Evolutionary conservation across 2,797 vertebrate genomes (phyloP).

Genomic region (Gymnoscopelus microlampas): DNA sequence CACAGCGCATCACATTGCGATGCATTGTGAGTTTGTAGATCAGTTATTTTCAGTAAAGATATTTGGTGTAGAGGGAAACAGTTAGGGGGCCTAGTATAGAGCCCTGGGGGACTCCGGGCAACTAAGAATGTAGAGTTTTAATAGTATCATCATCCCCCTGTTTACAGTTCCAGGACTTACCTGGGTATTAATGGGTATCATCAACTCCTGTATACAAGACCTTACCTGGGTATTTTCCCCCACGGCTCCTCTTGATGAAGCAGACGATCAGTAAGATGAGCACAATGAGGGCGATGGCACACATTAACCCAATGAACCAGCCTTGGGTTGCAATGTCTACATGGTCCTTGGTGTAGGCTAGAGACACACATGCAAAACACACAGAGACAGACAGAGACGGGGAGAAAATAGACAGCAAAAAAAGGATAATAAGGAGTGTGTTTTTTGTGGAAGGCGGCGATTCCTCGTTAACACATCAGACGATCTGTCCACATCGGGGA

Average conservation of each 20-base stretch:
- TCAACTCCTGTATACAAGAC: background rate
- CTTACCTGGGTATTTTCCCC: constrained; percentile 95
- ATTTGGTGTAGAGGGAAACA: too few species aligned
- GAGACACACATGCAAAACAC: constrained; percentile 24
- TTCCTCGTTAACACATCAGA: constrained; percentile 10
- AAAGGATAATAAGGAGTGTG: constrained; percentile 19
- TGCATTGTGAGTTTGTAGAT: too few species aligned
- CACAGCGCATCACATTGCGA: too few species aligned
- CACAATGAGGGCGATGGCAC: constrained; percentile 95
- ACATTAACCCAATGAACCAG: constrained; percentile 99
- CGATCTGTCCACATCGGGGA: constrained; percentile 6
- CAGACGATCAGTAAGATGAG: constrained; percentile 97
- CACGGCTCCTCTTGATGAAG: constrained; percentile 98
- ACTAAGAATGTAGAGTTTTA: too few species aligned
- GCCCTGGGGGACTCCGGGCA: too few species aligned
- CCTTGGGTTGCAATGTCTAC: constrained; percentile 97
- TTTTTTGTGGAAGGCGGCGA: constrained; percentile 5
- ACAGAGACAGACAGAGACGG: constrained; percentile 19
- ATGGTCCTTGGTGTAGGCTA: constrained; percentile 93
- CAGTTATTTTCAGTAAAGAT: too few species aligned
- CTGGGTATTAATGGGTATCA: background rate
- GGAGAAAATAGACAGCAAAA: background rate
- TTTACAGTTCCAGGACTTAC: too few species aligned
- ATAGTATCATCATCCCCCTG: too few species aligned
- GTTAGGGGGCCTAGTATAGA: too few species aligned